A percentile compares a stretch with the other conserved stretches of the same genome.
These are phyloP conservation scores for Pseudomugil gertrudae DNA, from an alignment of 2,797 vertebrate genomes.

Conservation along the genomic window DNA sequence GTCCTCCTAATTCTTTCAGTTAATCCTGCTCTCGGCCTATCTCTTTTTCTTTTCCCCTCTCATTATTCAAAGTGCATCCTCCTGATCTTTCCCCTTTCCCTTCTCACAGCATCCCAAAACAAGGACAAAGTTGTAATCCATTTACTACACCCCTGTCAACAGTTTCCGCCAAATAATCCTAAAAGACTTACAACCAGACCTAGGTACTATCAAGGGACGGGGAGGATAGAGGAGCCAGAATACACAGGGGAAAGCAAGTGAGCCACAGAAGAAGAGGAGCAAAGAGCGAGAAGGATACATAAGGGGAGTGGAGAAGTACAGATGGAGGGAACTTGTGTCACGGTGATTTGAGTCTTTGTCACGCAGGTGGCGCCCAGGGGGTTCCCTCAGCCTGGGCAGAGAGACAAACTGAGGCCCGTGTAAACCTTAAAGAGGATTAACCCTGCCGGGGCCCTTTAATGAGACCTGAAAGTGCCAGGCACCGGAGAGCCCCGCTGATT, in stretches of 20 bases:
- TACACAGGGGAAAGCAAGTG: constrained; percentile 47
- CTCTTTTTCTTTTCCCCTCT: constrained; percentile 49
- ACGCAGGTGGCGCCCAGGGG: constrained; percentile 82
- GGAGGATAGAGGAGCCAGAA: constrained; percentile 50
- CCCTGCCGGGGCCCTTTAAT: constrained; percentile 90
- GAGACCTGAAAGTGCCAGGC: constrained; percentile 88
- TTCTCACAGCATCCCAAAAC: constrained; percentile 72
- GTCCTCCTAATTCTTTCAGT: constrained; percentile 60
- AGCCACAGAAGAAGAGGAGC: constrained; percentile 33
- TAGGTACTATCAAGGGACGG: constrained; percentile 73
- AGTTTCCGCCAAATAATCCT: constrained; percentile 81
- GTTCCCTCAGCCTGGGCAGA: constrained; percentile 79
- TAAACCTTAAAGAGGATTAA: constrained; percentile 96
- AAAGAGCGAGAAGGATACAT: constrained; percentile 34
- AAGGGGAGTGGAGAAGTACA: constrained; percentile 45
- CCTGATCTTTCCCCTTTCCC: constrained; percentile 67
- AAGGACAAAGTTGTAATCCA: constrained; percentile 85
- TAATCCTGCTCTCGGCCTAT: constrained; percentile 53
- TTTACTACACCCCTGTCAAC: constrained; percentile 82
- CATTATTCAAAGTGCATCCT: constrained; percentile 71
- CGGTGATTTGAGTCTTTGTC: constrained; percentile 78
- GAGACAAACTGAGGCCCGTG: constrained; percentile 87
- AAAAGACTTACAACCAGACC: constrained; percentile 74
- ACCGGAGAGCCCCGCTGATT: constrained; percentile 78
- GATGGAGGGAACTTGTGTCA: constrained; percentile 73